Evolutionary conservation across 2,888 invertebrate species (phyloP).

Genomic region (Leucophenga maculata): DNA sequence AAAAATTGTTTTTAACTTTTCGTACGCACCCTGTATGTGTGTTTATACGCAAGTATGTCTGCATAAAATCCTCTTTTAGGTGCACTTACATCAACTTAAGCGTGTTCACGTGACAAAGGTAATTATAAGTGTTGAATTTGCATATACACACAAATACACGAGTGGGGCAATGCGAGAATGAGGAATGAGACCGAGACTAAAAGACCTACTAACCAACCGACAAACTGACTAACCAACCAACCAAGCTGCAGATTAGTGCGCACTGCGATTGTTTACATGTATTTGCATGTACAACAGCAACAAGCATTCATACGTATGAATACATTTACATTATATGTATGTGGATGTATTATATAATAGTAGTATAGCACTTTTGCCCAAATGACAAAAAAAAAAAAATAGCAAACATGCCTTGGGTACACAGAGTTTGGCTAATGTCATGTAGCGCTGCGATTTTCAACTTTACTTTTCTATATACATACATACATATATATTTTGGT

Average conservation of each 20-base stretch:
- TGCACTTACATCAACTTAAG: slow-evolving; percentile 15
- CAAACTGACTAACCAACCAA: neutral
- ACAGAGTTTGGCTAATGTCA: slow-evolving; percentile 14
- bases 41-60: too few species aligned
- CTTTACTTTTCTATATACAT: neutral
- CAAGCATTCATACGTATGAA: neutral
- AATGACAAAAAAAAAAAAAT: neutral
- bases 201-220: slow-evolving; percentile 3
- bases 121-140: slow-evolving; percentile 26
- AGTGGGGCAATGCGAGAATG: neutral
- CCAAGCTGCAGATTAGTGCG: slow-evolving; percentile 11
- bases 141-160: slow-evolving; percentile 1
- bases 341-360: neutral
- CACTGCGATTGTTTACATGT: slow-evolving; percentile 20
- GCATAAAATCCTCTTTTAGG: slow-evolving; percentile 10
- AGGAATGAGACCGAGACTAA: neutral
- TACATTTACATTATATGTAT: neutral
- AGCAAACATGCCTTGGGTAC: neutral
- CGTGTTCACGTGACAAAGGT: slow-evolving; percentile 28
- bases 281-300: slow-evolving; percentile 12
- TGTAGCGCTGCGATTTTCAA: neutral
- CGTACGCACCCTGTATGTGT: too few species aligned
- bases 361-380: too few species aligned
- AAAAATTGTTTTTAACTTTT: too few species aligned
- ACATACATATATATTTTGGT: too few species aligned